A percentile compares a stretch with the other conserved stretches of the same genome.
phyloP scores from a whole-genome alignment of 2,888 invertebrate genomes.

The Galerucella nymphaeae region DNA sequence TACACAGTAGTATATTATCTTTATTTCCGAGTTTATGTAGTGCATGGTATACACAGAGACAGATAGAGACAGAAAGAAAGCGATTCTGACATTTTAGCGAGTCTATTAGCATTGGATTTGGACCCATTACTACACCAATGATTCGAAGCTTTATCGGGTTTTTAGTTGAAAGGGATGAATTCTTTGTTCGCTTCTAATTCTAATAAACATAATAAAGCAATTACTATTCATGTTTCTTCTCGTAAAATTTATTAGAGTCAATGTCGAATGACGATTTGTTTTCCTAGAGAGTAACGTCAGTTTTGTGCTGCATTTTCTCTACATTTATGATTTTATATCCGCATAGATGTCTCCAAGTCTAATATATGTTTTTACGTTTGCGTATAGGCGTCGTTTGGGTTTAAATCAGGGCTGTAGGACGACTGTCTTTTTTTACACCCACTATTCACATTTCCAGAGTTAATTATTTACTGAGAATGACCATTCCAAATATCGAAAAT shows the following conservation, averaged over 20 bases:
- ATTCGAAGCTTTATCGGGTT: constrained; percentile 45
- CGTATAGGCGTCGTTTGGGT: too few relatives aligned
- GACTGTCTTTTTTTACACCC: too few relatives aligned
- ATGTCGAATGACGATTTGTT: constrained; percentile 27
- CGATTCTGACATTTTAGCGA: constrained; percentile 53
- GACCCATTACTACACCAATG: constrained; percentile 46
- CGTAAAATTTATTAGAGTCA: constrained; percentile 42
- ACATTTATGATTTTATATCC: background rate
- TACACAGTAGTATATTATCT: constrained; percentile 40
- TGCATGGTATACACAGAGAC: constrained; percentile 42
- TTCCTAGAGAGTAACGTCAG: constrained; percentile 21
- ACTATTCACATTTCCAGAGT: too few relatives aligned
- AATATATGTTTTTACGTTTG: too few relatives aligned
- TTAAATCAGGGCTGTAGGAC: too few relatives aligned
- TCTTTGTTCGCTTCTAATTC: constrained; percentile 44
- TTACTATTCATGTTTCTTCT: constrained; percentile 44
- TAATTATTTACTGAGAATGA: too few relatives aligned
- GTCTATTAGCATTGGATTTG: constrained; percentile 55
- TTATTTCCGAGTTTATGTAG: constrained; percentile 54
- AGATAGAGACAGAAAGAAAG: constrained; percentile 16
- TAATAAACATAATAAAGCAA: constrained; percentile 45
- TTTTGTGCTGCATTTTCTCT: constrained; percentile 22
- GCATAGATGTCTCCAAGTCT: background rate
- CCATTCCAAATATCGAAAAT: too few relatives aligned
- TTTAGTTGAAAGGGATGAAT: constrained; percentile 42